Conservation (phyloP, 1,140 invertebrate species). For the Zaprionus ghesquierei region DNA sequence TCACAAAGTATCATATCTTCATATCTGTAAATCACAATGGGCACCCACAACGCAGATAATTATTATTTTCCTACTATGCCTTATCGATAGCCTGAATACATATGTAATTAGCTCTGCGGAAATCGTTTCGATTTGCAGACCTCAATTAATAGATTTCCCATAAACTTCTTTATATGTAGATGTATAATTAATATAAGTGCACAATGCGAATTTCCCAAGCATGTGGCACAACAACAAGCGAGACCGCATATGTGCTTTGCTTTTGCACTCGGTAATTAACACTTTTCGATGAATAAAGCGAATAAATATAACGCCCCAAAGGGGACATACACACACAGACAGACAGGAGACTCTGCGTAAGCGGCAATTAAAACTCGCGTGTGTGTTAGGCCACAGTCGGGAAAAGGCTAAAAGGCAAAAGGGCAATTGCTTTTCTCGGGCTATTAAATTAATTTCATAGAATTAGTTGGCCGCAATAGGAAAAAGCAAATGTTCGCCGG, state of each 20-base stretch:
- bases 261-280: conserved; percentile 17
- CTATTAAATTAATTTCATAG: conserved; percentile 53
- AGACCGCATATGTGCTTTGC: neutral
- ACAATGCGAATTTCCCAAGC: conserved; percentile 35
- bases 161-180: neutral
- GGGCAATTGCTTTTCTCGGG: conserved; percentile 2
- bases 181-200: conserved; percentile 19
- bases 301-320: conserved; percentile 18
- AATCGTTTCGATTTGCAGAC: neutral
- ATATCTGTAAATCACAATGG: too few species aligned
- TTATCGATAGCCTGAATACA: neutral
- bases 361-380: conserved; percentile 47
- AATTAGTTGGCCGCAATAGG: conserved; percentile 27
- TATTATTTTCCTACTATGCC: too few species aligned
- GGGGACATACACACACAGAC: too few species aligned
- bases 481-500: neutral
- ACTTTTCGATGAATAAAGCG: conserved; percentile 19
- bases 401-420: neutral
- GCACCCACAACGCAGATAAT: too few species aligned
- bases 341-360: neutral
- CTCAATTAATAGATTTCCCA: neutral
- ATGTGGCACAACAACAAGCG: conserved; percentile 11
- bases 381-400: neutral
- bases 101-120: neutral
- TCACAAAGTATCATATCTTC: too few species aligned